phyloP scores from a whole-genome alignment of 1,140 invertebrate genomes.

The Calliphora vicina region DNA sequence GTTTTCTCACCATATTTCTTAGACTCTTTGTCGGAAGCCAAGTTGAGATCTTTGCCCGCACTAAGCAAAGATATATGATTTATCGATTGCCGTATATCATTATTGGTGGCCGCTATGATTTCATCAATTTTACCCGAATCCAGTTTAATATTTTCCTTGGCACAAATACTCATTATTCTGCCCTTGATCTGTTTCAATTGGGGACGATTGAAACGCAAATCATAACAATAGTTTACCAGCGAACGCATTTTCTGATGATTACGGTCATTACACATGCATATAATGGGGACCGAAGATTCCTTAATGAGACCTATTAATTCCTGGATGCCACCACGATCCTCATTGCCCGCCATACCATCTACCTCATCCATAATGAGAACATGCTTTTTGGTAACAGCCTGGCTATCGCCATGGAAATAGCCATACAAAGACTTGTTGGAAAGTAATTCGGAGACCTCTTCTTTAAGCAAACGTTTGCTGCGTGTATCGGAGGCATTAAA shows the following conservation, averaged over 20 bases:
- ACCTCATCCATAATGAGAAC: constrained; percentile 99
- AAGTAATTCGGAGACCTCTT: constrained; percentile 81
- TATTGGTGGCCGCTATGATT: constrained; percentile 87
- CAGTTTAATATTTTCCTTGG: constrained; percentile 90
- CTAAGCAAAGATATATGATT: constrained; percentile 86
- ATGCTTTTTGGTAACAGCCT: constrained; percentile 74
- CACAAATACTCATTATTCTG: constrained; percentile 89
- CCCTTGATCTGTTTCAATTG: constrained; percentile 89
- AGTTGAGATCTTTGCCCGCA: constrained; percentile 67
- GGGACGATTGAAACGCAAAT: constrained; percentile 86
- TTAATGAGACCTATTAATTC: constrained; percentile 96
- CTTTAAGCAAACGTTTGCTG: constrained; percentile 87
- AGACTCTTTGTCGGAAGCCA: constrained; percentile 62
- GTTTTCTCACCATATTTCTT: constrained; percentile 67
- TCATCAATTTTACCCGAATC: constrained; percentile 77
- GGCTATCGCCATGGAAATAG: constrained; percentile 68
- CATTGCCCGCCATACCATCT: constrained; percentile 99
- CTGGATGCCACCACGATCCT: constrained; percentile 95
- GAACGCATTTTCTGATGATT: constrained; percentile 93
- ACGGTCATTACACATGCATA: constrained; percentile 99
- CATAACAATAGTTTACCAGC: constrained; percentile 93
- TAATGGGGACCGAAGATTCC: constrained; percentile 87
- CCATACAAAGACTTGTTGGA: constrained; percentile 75
- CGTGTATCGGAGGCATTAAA: constrained; percentile 98
- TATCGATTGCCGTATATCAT: constrained; percentile 92